A percentile compares a stretch with the other conserved stretches of the same genome.
phyloP scores from a whole-genome alignment of 2,797 vertebrate genomes.

The Sparidentex hasta region DNA sequence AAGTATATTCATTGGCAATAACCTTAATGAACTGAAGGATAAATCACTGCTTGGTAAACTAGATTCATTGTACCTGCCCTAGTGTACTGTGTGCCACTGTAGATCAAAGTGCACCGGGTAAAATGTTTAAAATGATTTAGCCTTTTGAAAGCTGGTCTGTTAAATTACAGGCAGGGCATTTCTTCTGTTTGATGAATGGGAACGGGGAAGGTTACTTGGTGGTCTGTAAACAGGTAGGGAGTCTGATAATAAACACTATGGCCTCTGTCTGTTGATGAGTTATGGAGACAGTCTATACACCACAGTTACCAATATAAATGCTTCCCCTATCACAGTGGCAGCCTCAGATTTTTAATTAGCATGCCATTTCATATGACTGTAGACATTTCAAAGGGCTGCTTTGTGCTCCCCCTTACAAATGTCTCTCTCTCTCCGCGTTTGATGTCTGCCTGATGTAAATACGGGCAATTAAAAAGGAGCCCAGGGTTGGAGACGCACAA shows the following conservation, averaged over 20 bases:
- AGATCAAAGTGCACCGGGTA: constrained; percentile 86
- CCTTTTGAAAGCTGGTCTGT: constrained; percentile 85
- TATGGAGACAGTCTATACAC: constrained; percentile 78
- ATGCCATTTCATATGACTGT: constrained; percentile 92
- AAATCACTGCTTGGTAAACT: constrained; percentile 79
- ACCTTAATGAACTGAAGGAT: constrained; percentile 84
- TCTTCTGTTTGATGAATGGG: constrained; percentile 83
- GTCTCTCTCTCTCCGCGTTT: constrained; percentile 92
- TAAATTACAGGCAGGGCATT: constrained; percentile 85
- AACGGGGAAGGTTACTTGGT: constrained; percentile 79
- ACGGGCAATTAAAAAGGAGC: constrained; percentile 95
- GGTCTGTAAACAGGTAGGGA: constrained; percentile 85
- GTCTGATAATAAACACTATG: constrained; percentile 83
- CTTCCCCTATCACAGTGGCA: constrained; percentile 89
- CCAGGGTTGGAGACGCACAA: constrained; percentile 92
- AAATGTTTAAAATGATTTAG: constrained; percentile 86
- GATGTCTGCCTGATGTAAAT: constrained; percentile 97
- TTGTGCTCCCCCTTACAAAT: constrained; percentile 94
- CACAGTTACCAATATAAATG: constrained; percentile 85
- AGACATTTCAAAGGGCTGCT: constrained; percentile 94
- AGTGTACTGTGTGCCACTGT: constrained; percentile 67
- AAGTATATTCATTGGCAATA: constrained; percentile 83
- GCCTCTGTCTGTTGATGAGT: constrained; percentile 82
- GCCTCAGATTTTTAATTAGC: constrained; percentile 94
- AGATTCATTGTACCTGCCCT: constrained; percentile 84